Base-by-base conservation (phyloP, 2,888 invertebrate species). In the Cephonodes hylas region DNA sequence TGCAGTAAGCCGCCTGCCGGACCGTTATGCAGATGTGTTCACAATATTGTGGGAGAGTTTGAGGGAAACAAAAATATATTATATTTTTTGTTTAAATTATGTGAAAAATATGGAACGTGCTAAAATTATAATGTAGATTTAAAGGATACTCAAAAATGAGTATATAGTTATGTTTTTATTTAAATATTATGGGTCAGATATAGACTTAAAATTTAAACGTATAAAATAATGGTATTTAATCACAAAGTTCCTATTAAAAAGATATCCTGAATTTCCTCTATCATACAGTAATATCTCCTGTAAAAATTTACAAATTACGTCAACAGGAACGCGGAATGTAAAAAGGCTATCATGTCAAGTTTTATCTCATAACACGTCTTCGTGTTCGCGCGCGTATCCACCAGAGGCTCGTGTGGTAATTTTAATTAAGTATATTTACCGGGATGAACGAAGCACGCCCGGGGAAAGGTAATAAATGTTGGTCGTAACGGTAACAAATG, bases 371-470 rank as follows among this genome's bases (percentile, higher is more conserved):
- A 77, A 80, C 79, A 69, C 71, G 77, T 85, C 81, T 85, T 81
- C 77, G 70, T 75, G 76, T 80, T 80, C 76, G 73, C 77, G 76
- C 76, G 79, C 71, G 73, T 80, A 83, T 76, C 74, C 83, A 81
- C 80, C 65, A 65, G 77, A 80, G 83, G 73, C 73, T 78, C 79
- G 84, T 84, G 86, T 78, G 87, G 85, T 86, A 87, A 89, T 90
- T 90, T 89, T 90, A 90, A 90, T 90, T 89, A 90, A 89, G 83
- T 85, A 85, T 87, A 86, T 88, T 88, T 86, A 84, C 81, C 75
- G 83, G 81, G 81, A 84, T 80, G 82, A 80, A 84, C 80, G 76
- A 72, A 74, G 70, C 72, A 76, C 75, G 78, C 75, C 76, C 72
- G 72, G 75, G 66, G 81, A 76, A 69, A 67, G 71, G 79, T 87